Conservation (phyloP, 2,888 invertebrate genomes). For the Athrips mouffetella region DNA sequence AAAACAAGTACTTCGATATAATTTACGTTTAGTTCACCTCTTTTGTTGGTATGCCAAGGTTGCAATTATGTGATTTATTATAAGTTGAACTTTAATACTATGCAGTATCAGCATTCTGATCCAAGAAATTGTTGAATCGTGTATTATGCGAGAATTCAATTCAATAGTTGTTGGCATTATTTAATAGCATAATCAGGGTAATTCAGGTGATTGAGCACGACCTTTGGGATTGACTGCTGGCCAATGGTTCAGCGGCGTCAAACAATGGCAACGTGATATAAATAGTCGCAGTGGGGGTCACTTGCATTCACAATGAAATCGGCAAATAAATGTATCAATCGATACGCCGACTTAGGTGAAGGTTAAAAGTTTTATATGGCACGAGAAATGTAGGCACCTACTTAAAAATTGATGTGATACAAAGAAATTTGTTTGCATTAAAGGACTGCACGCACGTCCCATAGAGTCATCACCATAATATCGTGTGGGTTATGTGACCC, state of each 20-base stretch:
- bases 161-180: neutral
- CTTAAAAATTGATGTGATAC: too few relatives aligned
- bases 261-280: conserved; percentile 33
- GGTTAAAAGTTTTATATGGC: conserved; percentile 9
- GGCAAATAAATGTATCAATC: conserved; percentile 38
- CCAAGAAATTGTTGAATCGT: neutral
- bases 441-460: too few relatives aligned
- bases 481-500: too few relatives aligned
- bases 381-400: too few relatives aligned
- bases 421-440: too few relatives aligned
- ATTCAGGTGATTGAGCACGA: neutral
- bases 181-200: neutral
- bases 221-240: conserved; percentile 7
- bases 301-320: conserved; percentile 39
- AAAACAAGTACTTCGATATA: conserved; percentile 1
- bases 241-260: conserved; percentile 21
- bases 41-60: conserved; percentile 1
- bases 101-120: neutral
- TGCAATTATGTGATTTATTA: conserved; percentile 1
- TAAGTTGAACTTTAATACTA: neutral
- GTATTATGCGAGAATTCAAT: neutral
- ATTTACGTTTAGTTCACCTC: neutral
- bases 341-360: conserved; percentile 32
- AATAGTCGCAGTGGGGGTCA: conserved; percentile 35
- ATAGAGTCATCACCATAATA: too few relatives aligned